Conservation (phyloP, 1,140 invertebrate species). For the Caenorhabditis remanei region DNA sequence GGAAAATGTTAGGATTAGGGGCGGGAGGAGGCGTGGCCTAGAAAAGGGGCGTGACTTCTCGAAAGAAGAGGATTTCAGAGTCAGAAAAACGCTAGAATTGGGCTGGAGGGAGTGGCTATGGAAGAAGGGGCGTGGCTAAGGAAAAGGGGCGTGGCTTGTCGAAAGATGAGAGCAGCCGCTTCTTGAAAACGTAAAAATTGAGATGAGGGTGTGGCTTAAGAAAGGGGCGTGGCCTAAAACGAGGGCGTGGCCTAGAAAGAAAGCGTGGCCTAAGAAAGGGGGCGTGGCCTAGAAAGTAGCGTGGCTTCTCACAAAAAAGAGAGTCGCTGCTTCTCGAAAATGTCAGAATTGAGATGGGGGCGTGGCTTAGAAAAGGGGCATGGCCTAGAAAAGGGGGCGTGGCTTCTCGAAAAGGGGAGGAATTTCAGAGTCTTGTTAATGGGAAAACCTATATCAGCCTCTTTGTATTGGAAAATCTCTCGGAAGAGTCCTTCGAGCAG, state of each 20-base stretch:
- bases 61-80: not conserved
- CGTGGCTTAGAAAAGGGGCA: not conserved
- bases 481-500: slow-evolving; percentile 27
- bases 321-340: no score
- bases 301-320: not conserved
- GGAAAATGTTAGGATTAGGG: not conserved
- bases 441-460: slow-evolving; percentile 36
- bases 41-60: not conserved
- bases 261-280: no score
- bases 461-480: slow-evolving; percentile 20
- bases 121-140: not conserved
- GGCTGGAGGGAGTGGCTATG: not conserved
- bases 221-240: not conserved
- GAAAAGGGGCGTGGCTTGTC: not conserved
- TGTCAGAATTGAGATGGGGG: no score
- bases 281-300: no score
- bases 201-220: not conserved
- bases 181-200: not conserved
- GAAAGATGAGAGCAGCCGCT: not conserved
- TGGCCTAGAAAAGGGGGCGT: no score
- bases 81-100: not conserved
- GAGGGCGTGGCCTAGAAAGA: no score
- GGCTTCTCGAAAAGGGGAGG: not conserved
- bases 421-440: no score
- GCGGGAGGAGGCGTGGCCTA: not conserved